Conservation (phyloP, 2,888 invertebrate genomes). For the Tuta absoluta region DNA sequence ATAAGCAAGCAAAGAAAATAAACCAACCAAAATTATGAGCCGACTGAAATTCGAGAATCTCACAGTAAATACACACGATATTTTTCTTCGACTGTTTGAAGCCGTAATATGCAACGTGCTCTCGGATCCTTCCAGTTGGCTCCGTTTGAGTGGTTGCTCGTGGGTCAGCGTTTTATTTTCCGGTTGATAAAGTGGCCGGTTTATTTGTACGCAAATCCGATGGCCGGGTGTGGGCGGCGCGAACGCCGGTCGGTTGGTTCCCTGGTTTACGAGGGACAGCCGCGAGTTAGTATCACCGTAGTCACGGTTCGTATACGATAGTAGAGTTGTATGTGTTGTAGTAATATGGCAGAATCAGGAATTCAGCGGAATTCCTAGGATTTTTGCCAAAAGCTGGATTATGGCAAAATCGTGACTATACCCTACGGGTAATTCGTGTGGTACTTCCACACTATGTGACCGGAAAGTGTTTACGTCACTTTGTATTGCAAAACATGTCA, state of each 20-base stretch:
- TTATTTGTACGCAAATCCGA: slow-evolving; percentile 75
- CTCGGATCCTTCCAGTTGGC: background rate
- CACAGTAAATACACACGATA: background rate
- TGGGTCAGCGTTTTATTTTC: slow-evolving; percentile 58
- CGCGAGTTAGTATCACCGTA: slow-evolving; percentile 70
- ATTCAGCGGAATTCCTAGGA: too few species aligned
- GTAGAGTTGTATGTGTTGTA: background rate
- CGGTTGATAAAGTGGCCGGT: slow-evolving; percentile 66
- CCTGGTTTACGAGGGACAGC: slow-evolving; percentile 67
- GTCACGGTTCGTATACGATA: slow-evolving; percentile 67
- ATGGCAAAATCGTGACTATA: too few species aligned
- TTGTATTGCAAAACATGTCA: too few species aligned
- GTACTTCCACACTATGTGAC: too few species aligned
- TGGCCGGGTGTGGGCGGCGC: slow-evolving; percentile 55
- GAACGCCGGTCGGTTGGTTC: slow-evolving; percentile 65
- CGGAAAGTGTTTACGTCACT: too few species aligned
- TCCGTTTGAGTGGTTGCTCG: slow-evolving; percentile 27
- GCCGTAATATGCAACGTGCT: slow-evolving; percentile 9
- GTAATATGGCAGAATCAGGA: too few species aligned
- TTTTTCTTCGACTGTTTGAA: background rate
- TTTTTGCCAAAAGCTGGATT: too few species aligned
- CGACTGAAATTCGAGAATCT: background rate
- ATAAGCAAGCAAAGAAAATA: background rate
- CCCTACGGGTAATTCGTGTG: too few species aligned
- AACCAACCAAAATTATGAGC: background rate